Conservation (phyloP, 92 coral and sea anemone species). For the Porites lobata region DNA sequence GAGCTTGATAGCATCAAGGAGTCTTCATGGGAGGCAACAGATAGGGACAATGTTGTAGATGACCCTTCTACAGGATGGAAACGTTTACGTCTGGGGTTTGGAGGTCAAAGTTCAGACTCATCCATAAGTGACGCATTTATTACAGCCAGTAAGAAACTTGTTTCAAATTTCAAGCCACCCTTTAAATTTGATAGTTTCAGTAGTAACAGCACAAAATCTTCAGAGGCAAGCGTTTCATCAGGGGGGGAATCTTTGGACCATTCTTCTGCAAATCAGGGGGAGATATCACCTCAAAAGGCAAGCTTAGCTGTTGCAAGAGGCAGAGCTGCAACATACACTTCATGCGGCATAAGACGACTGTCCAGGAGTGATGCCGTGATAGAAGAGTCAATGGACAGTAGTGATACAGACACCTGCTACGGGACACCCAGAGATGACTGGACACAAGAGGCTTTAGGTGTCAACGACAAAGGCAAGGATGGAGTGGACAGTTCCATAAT, state of each 20-base stretch:
- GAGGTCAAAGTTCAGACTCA: conserved; percentile 51
- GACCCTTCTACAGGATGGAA: not conserved
- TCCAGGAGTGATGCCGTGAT: conserved; percentile 84
- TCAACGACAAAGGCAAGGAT: conserved; percentile 31
- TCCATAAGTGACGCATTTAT: conserved; percentile 76
- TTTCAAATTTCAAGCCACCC: conserved; percentile 78
- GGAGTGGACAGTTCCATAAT: not conserved
- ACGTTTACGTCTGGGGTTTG: conserved; percentile 9
- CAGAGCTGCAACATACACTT: not conserved
- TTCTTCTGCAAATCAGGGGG: conserved; percentile 33
- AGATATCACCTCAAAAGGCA: conserved; percentile 10
- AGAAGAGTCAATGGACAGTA: conserved; percentile 79
- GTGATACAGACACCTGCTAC: conserved; percentile 76
- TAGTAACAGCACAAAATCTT: conserved; percentile 69
- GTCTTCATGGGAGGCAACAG: conserved; percentile 1
- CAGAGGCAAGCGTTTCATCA: conserved; percentile 19
- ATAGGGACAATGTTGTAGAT: not conserved
- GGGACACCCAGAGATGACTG: conserved; percentile 62
- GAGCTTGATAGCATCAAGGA: not conserved
- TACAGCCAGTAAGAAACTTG: conserved; percentile 80
- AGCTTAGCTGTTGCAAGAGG: conserved; percentile 12
- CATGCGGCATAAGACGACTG: conserved; percentile 43
- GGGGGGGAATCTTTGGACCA: conserved; percentile 62
- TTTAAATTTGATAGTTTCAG: conserved; percentile 71
- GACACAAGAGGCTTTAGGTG: conserved; percentile 1